A percentile compares a stretch with the other conserved stretches of the same genome.
Evolutionary conservation across 2,113 vertebrate species (phyloP).

Genomic region (Barnardius zonarius): DNA sequence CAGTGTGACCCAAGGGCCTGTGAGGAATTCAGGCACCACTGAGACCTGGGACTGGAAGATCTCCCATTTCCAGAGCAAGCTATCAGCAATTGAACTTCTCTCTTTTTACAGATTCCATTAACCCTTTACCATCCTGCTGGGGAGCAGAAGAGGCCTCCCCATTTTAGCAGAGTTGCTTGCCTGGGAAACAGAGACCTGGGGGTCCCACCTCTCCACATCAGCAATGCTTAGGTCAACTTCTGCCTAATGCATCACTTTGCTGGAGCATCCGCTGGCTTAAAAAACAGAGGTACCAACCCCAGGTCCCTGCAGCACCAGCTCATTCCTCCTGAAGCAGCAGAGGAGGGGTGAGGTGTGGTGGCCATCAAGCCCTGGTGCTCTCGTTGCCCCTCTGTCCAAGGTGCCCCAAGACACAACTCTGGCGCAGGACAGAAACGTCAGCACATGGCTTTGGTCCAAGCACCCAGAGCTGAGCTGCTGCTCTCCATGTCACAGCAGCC

Average conservation of each 20-base stretch:
- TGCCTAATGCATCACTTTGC: not conserved
- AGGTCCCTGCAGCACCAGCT: not conserved
- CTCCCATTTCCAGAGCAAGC: not conserved
- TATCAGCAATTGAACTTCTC: not conserved
- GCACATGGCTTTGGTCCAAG: not conserved
- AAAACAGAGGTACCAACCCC: not conserved
- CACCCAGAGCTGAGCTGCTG: not conserved
- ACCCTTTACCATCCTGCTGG: not conserved
- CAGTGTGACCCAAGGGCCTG: not conserved
- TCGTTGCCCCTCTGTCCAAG: not conserved
- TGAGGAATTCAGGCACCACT: not conserved
- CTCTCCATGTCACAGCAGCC: not conserved
- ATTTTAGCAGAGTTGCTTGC: not conserved
- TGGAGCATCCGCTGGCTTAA: not conserved
- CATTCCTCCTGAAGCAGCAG: not conserved
- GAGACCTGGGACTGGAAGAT: not conserved
- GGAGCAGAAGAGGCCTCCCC: not conserved
- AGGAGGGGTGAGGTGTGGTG: not conserved
- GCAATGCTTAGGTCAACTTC: not conserved
- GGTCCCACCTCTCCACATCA: not conserved
- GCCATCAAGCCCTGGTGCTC: not conserved
- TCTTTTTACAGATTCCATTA: not conserved
- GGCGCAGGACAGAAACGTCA: not conserved
- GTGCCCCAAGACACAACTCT: not conserved
- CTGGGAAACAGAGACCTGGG: slow-evolving; percentile 38